Percentiles rank a stretch among this genome's conserved stretches.
Evolutionary conservation across 2,888 invertebrate species (phyloP).

Genomic region (Beris chalybata): DNA sequence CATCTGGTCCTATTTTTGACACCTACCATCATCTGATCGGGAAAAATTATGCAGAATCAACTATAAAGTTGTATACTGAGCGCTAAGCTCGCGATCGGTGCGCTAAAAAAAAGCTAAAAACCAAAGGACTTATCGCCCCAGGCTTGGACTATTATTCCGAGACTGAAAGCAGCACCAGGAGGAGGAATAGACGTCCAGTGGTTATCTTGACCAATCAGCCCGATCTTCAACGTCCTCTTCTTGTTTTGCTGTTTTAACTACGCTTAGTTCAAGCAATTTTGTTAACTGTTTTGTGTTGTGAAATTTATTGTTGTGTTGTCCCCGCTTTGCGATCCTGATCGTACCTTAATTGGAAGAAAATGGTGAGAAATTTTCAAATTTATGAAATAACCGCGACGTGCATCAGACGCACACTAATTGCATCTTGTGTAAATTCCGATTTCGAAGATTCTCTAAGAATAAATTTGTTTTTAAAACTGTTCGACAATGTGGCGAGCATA

Average conservation of each 20-base stretch:
- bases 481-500: too few relatives aligned
- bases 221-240: not conserved
- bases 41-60: conserved; percentile 25
- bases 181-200: conserved; percentile 10
- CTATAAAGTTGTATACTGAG: conserved; percentile 30
- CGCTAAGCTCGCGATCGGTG: not conserved
- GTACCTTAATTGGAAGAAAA: not conserved
- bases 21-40: conserved; percentile 32
- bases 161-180: conserved; percentile 17
- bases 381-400: too few relatives aligned
- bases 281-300: conserved; percentile 7
- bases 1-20: conserved; percentile 38
- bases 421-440: too few relatives aligned
- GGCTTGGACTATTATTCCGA: conserved; percentile 20
- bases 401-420: too few relatives aligned
- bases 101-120: conserved; percentile 13
- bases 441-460: too few relatives aligned
- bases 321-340: conserved; percentile 5
- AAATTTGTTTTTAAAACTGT: too few relatives aligned
- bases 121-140: conserved; percentile 22
- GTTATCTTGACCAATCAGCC: conserved; percentile 7
- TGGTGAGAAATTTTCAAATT: conserved; percentile 16
- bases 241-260: conserved; percentile 2
- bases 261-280: not conserved
- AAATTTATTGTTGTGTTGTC: conserved; percentile 12